phyloP scores from a whole-genome alignment of 2,888 invertebrate species.

The Shargacucullia verbasci region DNA sequence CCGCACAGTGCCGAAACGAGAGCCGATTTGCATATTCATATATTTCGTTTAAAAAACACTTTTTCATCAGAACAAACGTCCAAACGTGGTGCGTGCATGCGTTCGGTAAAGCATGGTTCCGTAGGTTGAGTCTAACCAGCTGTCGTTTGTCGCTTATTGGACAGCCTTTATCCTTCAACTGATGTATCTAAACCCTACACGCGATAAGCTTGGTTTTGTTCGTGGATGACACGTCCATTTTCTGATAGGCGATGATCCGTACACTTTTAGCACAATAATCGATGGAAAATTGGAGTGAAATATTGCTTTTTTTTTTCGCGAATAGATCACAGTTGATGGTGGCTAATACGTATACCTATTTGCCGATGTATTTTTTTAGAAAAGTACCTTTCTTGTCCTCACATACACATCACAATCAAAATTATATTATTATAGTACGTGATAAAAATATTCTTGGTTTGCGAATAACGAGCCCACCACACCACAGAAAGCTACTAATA shows the following conservation, averaged over 20 bases:
- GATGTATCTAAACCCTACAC: conserved; percentile 26
- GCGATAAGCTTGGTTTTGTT: conserved; percentile 32
- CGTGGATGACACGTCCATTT: conserved; percentile 35
- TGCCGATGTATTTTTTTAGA: too few relatives aligned
- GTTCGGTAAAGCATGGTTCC: conserved; percentile 11
- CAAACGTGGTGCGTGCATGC: conserved; percentile 36
- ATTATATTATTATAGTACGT: too few relatives aligned
- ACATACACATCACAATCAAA: too few relatives aligned
- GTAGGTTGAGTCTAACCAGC: conserved; percentile 26
- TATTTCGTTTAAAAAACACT: conserved; percentile 59
- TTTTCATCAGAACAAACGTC: conserved; percentile 57
- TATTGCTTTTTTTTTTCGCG: conserved; percentile 1
- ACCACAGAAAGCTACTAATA: too few relatives aligned
- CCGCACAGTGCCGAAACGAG: conserved; percentile 51
- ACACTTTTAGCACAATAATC: conserved; percentile 5
- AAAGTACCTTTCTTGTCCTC: too few relatives aligned
- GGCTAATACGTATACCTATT: too few relatives aligned
- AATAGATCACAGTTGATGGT: conserved; percentile 9
- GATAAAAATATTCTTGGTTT: too few relatives aligned
- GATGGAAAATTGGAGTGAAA: conserved; percentile 14
- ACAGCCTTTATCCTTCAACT: conserved; percentile 43
- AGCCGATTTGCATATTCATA: conserved; percentile 68
- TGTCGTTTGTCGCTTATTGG: conserved; percentile 40
- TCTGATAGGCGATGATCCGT: not conserved
- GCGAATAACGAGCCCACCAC: too few relatives aligned